phyloP scores from a whole-genome alignment of 2,888 invertebrate genomes.

The Monopis laevigella region DNA sequence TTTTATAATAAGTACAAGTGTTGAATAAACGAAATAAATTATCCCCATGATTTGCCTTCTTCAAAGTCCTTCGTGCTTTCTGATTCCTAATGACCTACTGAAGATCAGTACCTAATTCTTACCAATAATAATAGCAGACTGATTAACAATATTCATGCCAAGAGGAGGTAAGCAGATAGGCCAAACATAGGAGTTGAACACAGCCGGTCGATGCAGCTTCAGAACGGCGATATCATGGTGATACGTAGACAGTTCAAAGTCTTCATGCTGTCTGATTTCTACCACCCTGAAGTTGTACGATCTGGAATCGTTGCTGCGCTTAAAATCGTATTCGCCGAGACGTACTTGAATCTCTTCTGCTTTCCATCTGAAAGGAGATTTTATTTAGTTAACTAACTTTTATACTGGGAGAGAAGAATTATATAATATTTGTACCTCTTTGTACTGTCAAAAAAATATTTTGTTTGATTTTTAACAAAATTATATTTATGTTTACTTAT shows the following conservation, averaged over 20 bases:
- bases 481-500: too few relatives aligned
- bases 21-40: too few relatives aligned
- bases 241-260: constrained; percentile 73
- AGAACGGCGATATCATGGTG: constrained; percentile 83
- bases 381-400: too few relatives aligned
- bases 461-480: too few relatives aligned
- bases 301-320: constrained; percentile 71
- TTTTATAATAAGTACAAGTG: too few relatives aligned
- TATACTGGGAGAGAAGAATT: too few relatives aligned
- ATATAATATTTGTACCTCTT: too few relatives aligned
- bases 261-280: constrained; percentile 72
- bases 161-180: constrained; percentile 84
- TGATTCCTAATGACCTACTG: too few relatives aligned
- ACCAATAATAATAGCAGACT: constrained; percentile 75
- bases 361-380: constrained; percentile 64
- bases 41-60: too few relatives aligned
- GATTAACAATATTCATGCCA: constrained; percentile 66
- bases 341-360: constrained; percentile 73
- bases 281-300: constrained; percentile 74
- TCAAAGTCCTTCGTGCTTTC: too few relatives aligned
- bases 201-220: constrained; percentile 70
- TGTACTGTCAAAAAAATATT: too few relatives aligned
- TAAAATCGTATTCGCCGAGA: constrained; percentile 85
- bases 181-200: constrained; percentile 83
- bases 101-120: too few relatives aligned